Base-by-base conservation (phyloP, 2,113 vertebrate genomes). In the Istiophorus platypterus region DNA sequence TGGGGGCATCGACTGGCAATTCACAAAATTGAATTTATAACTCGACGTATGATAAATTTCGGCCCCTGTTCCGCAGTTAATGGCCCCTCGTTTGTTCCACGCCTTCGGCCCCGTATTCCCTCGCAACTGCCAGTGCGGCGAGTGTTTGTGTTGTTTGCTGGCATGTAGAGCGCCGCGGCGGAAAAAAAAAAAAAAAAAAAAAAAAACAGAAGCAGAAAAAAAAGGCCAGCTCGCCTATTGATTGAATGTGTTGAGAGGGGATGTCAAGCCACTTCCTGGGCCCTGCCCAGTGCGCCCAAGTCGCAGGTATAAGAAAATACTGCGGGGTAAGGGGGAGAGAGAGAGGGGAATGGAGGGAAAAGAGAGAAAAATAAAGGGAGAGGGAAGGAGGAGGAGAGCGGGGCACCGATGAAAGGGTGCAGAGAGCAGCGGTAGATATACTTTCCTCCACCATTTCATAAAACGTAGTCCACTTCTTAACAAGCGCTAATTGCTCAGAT, bases 1-100 rank as follows among this genome's bases (percentile, higher is more conserved):
- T 68, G 84, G 85, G 85, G 90, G 92, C 94, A 91, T 92, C 93
- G 92, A 89, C 93, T 82, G 90, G 92, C 93, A 94, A 95, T 95
- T 95, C 88, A 64, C 89, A 86, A 93, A 95, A 95, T 95, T 95
- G 92, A 93, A 95, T 96, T 95, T 93, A 92, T 91, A 93, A 89
- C 88, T 89, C 84, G 39, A 90, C 73, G 29, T 78, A 92, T 93
- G 91, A 95, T 94, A 86, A 92, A 94, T 95, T 92, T 91, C 49
- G 63, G 85, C 73, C 72, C 61, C 84, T 66, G 88, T 89, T 88
- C 78, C 78, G 52, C 84, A 72, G 89, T 89, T 95, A 94, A 95
- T 93, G 90, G 93, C 73, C 78, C 63, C 89, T 87, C 86, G 89
- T 92, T 93, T 88, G 80, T 84, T 82, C 59, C 58, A 2, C 24